Evolutionary conservation across 1,140 invertebrate species (phyloP), one percentile per base, ranked within the genome.

Genomic region (Brachystomella parvula): DNA sequence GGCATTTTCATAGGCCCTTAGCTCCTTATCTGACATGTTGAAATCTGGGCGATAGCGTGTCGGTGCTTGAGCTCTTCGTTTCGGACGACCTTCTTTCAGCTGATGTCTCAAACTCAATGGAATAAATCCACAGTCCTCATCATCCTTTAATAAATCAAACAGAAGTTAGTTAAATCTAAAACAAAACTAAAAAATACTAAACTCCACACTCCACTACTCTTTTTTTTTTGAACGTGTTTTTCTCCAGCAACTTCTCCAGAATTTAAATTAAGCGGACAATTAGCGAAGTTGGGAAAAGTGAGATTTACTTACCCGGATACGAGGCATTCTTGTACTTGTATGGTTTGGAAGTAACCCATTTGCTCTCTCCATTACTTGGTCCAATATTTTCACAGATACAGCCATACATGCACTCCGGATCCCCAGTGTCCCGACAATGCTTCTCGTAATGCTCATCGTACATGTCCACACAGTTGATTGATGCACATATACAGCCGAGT

Each of bases 271-370:
- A n/a, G n/a, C n/a, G n/a, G n/a, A n/a, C n/a, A n/a, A n/a, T n/a
- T n/a, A n/a, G n/a, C n/a, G n/a, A n/a, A n/a, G n/a, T n/a, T n/a
- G n/a, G n/a, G n/a, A n/a, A n/a, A n/a, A n/a, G n/a, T n/a, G n/a
- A n/a, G n/a, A n/a, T n/a, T n/a, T n/a, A n/a, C n/a, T n/a, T n/a
- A n/a, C n/a, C n/a, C n/a, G n/a, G n/a, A n/a, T n/a, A n/a, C n/a
- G n/a, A n/a, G n/a, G n/a, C n/a, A n/a, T 53, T 53, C 49, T 53
- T 53, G 49, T 53, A 53, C 49, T 53, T 53, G 49, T 53, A 53
- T 17, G 49, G 49, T 24, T 26, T 15, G 24, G 15, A 53, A 26
- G 49, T 53, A 24, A 53, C 24, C 49, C 49, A 53, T 26, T 53
- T 53, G 49, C 49, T 53, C 15, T 9, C 3, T 15, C 21, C 9